phyloP scores from a whole-genome alignment of 2,797 vertebrate species.

The Stomatorhinus walkeri region DNA sequence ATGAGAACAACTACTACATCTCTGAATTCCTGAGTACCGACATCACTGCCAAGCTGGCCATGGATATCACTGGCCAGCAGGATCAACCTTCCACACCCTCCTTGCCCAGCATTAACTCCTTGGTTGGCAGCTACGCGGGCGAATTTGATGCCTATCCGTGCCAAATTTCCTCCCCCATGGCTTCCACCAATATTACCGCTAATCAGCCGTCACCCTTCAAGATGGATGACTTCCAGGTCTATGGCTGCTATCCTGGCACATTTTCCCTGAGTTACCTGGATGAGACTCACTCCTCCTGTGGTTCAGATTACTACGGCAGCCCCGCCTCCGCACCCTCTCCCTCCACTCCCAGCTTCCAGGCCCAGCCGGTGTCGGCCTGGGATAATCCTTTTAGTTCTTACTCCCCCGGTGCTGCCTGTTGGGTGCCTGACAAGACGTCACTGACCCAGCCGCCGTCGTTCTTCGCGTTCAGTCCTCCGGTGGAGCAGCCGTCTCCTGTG shows the following conservation, averaged over 20 bases:
- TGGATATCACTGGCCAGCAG: slow-evolving; percentile 72
- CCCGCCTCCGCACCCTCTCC: slow-evolving; percentile 78
- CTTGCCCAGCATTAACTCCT: slow-evolving; percentile 88
- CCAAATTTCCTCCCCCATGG: slow-evolving; percentile 68
- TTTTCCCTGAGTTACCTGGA: slow-evolving; percentile 75
- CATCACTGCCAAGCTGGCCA: slow-evolving; percentile 72
- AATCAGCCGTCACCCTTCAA: slow-evolving; percentile 71
- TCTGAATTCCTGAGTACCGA: slow-evolving; percentile 75
- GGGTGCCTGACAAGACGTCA: slow-evolving; percentile 66
- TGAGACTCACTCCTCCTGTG: slow-evolving; percentile 83
- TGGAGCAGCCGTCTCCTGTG: slow-evolving; percentile 54
- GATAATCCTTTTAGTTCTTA: slow-evolving; percentile 78
- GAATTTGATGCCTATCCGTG: slow-evolving; percentile 86
- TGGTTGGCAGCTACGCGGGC: slow-evolving; percentile 77
- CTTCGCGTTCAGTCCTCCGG: slow-evolving; percentile 58
- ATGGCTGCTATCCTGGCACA: slow-evolving; percentile 83
- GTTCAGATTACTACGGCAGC: slow-evolving; percentile 88
- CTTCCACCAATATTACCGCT: slow-evolving; percentile 43
- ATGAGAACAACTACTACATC: slow-evolving; percentile 68
- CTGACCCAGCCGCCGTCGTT: slow-evolving; percentile 69
- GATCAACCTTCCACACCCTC: slow-evolving; percentile 64
- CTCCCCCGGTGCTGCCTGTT: slow-evolving; percentile 61
- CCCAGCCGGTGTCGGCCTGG: slow-evolving; percentile 68
- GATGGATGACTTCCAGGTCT: slow-evolving; percentile 88
- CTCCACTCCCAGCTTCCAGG: slow-evolving; percentile 73